Conservation (phyloP, 2,888 invertebrate species). For the Brachyopa scutellaris region DNA sequence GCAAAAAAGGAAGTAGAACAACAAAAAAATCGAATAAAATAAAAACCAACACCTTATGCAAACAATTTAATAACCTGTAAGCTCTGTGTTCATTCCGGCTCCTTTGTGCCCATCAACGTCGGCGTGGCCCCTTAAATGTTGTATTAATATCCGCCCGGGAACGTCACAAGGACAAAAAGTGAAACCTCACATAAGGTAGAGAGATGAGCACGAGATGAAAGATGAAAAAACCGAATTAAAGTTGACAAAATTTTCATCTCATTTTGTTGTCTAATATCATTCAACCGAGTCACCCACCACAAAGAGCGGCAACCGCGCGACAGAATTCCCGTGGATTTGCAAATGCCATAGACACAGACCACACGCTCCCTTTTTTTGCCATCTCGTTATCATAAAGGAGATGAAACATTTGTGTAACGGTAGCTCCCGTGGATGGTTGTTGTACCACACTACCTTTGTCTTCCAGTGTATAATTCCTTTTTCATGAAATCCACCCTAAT, state of each 20-base stretch:
- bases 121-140: conserved; percentile 40
- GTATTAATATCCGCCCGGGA: conserved; percentile 47
- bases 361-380: background rate
- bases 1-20: background rate
- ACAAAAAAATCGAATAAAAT: background rate
- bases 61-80: conserved; percentile 66
- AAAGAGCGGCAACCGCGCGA: conserved; percentile 25
- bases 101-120: background rate
- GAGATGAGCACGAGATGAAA: background rate
- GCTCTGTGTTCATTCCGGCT: conserved; percentile 37
- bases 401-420: conserved; percentile 28
- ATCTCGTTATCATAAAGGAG: conserved; percentile 1
- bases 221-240: conserved; percentile 46
- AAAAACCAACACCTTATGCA: conserved; percentile 58
- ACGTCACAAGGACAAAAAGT: conserved; percentile 1
- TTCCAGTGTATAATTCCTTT: conserved; percentile 22
- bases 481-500: conserved; percentile 13
- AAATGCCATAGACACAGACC: conserved; percentile 23
- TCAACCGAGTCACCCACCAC: background rate
- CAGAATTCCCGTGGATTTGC: conserved; percentile 3
- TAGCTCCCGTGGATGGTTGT: background rate
- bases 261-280: conserved; percentile 61
- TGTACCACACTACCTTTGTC: conserved; percentile 7
- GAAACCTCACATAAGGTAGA: conserved; percentile 12
- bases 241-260: conserved; percentile 59